Evolutionary conservation across 2,888 invertebrate genomes (phyloP).

Genomic region (Morinoia aosen): DNA sequence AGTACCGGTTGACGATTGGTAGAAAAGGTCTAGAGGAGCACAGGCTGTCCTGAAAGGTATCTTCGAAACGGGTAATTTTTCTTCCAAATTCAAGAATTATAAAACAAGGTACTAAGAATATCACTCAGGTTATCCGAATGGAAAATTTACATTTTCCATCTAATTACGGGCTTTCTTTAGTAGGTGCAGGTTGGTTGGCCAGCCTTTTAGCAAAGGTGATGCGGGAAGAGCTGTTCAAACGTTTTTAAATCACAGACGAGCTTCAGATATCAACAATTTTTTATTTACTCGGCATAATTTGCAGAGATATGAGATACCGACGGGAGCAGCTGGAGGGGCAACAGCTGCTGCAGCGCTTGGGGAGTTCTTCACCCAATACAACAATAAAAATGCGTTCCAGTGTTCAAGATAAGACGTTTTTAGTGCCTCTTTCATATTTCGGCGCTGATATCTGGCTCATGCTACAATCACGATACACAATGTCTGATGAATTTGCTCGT

Average conservation of each 20-base stretch:
- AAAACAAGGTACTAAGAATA: too few relatives aligned
- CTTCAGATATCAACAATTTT: background rate
- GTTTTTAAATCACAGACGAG: background rate
- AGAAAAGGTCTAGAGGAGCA: too few relatives aligned
- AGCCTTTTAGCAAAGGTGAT: background rate
- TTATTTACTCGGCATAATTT: background rate
- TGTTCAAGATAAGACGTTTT: background rate
- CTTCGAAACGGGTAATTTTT: too few relatives aligned
- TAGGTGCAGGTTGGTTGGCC: background rate
- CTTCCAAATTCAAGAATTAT: too few relatives aligned
- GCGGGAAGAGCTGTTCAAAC: background rate
- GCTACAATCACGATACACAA: background rate
- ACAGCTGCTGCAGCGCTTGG: background rate
- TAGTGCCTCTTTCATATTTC: background rate
- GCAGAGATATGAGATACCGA: background rate
- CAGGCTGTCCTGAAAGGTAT: too few relatives aligned
- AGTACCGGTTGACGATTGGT: too few relatives aligned
- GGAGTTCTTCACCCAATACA: background rate
- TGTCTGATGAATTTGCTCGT: background rate
- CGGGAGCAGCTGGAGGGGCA: background rate
- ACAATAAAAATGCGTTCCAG: slow-evolving; percentile 3
- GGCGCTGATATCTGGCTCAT: background rate
- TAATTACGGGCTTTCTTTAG: too few relatives aligned
- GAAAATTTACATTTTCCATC: too few relatives aligned
- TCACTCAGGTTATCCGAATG: too few relatives aligned